These are phyloP conservation scores for Muscicapa adusta DNA, from an alignment of 2,113 vertebrate species.

Conservation along the genomic window DNA sequence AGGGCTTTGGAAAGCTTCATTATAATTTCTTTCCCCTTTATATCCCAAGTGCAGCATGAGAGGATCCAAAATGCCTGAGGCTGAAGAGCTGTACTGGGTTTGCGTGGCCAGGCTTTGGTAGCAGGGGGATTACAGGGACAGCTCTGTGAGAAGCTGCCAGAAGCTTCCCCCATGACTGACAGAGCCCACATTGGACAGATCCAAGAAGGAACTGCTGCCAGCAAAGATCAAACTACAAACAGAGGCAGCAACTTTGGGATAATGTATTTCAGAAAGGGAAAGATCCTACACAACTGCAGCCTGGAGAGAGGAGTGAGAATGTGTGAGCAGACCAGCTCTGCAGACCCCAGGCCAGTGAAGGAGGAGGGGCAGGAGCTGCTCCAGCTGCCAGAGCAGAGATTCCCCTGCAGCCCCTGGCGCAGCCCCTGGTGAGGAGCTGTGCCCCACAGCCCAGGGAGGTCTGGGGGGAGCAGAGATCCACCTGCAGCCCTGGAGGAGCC, in stretches of 20 bases:
- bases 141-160: neutral
- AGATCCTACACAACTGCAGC: neutral
- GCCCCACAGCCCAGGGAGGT: too few relatives aligned
- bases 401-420: neutral
- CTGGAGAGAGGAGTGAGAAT: neutral
- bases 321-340: neutral
- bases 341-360: neutral
- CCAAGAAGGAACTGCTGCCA: neutral
- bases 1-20: neutral
- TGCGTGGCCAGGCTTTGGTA: neutral
- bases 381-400: accelerated
- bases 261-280: neutral
- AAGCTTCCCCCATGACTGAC: neutral
- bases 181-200: neutral
- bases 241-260: neutral
- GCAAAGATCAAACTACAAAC: neutral
- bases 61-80: neutral
- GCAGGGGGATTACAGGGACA: too few relatives aligned
- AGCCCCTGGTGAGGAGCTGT: neutral
- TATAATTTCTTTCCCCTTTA: neutral
- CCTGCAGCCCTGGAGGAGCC: neutral
- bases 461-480: neutral
- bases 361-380: neutral
- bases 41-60: neutral
- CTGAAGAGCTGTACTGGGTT: neutral